Evolutionary conservation across 2,797 vertebrate species (phyloP), one percentile per base, ranked within the genome.

Genomic region (Periparus ater): DNA sequence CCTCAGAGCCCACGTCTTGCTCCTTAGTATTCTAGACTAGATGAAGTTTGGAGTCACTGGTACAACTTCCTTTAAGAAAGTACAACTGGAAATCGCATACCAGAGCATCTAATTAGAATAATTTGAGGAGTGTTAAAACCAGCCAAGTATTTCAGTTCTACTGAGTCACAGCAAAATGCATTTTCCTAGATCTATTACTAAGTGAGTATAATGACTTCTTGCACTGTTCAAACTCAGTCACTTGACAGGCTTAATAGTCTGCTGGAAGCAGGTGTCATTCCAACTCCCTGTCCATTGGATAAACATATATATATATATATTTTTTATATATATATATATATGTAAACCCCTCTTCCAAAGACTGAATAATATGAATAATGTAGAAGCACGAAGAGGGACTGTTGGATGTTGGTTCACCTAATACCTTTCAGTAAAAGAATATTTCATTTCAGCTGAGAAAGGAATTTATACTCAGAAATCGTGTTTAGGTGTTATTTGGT

Each of bases 391-490:
- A 85, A 85, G 29, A 81, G 29, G 34, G 17, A 51, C 45, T 70
- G 36, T 25, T 55, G 53, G 42, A 67, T 72, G 6, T 29, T 86
- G n/a, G 42, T 15, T 76, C 18, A 66, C 16, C 25, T 79, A 85
- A 73, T 63, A 72, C 7, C 8, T 65, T 63, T 77, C 63, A 72
- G 30, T 36, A 91, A 84, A 79, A 20, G 12, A 18, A 32, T 94
- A 77, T 89, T 95, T 79, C 45, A 74, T 88, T 95, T 61, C 54
- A 65, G 30, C 17, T 25, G 34, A 70, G n/a, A 93, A 91, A 54
- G 53, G 7, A 88, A 65, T 89, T 82, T 86, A 42, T 78, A 53
- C 72, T 70, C 65, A 94, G 54, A 89, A 94, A 88, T 88, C 62
- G 67, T 22, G 5, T 75, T 85, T 45, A 36, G 47, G 13, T 71